Base-by-base conservation (phyloP, 2,113 vertebrate genomes). In the Cinclus mexicanus region DNA sequence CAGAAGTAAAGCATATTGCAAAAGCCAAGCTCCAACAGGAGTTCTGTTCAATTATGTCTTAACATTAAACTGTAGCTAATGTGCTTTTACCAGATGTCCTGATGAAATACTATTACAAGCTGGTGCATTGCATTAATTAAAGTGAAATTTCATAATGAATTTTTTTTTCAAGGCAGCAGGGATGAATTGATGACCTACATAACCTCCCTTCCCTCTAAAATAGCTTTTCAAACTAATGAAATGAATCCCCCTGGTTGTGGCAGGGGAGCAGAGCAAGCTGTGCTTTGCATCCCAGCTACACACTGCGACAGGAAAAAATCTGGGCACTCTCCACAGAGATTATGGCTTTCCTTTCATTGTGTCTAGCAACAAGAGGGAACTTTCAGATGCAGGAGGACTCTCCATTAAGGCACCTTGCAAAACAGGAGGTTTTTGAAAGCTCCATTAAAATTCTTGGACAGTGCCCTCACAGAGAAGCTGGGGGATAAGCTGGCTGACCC, bases 81-180 rank as follows among this genome's bases (percentile, higher is more conserved):
- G 82, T 93, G 90, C 90, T 95, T 93, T 94, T 85, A 90, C 86
- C 95, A 97, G 90, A 89, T 92, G 85, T 94, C 94, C 90, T 60
- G 84, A 88, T 86, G 88, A 95, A 96, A 92, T 95, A 90, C 67
- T 94, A 93, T 89, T 95, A 93, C 55, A 46, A 89, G 91, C 70
- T 6, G 6, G 67, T 50, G 71, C 76, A 63, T 72, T 68, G 61
- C 83, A 56, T 95, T 97, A 97, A 94, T 97, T 96, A 95, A 95
- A 96, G 88, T 81, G 74, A 92, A 94, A 89, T 92, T 93, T 80
- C 84, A 50, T 94, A 96, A 96, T 83, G 60, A 96, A 96, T 96
- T 97, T 89, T 92, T 89, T 84, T 94, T 88, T 71, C 74, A 50
- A 81, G 90, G 75, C 87, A 96, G 87, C 76, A 65, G 88, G 67